A percentile compares a stretch with the other conserved stretches of the same genome.
Conservation (phyloP, 1,140 invertebrate species). For the Notospermus geniculatus region DNA sequence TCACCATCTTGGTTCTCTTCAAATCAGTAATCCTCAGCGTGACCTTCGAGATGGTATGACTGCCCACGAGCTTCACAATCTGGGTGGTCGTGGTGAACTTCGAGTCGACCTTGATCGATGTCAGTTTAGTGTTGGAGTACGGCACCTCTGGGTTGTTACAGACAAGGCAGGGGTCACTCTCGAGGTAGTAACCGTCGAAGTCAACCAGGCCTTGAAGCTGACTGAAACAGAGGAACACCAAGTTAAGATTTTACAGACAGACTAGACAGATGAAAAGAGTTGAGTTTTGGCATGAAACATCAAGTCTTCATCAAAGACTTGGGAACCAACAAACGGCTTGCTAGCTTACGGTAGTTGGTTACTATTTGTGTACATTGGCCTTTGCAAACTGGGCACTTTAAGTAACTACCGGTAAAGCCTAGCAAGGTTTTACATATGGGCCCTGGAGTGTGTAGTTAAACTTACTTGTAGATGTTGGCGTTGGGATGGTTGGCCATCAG, state of each 20-base stretch:
- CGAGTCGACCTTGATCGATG: conserved; percentile 91
- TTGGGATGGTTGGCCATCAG: conserved; percentile 88
- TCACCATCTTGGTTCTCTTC: conserved; percentile 95
- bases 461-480: conserved; percentile 80
- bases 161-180: conserved; percentile 94
- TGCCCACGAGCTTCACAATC: conserved; percentile 90
- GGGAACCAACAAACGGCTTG: not conserved
- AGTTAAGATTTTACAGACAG: not conserved
- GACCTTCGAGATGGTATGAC: conserved; percentile 93
- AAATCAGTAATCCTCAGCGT: conserved; percentile 90
- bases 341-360: too few species aligned
- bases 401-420: too few species aligned
- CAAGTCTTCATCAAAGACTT: not conserved
- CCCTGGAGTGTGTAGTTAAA: not conserved
- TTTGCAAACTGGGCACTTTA: too few species aligned
- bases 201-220: conserved; percentile 88
- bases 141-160: conserved; percentile 97
- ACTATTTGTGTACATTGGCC: too few species aligned
- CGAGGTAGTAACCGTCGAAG: conserved; percentile 92
- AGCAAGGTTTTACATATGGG: not conserved
- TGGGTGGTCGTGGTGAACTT: conserved; percentile 97
- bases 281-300: not conserved
- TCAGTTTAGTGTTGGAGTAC: conserved; percentile 77
- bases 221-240: conserved; percentile 24
- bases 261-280: not conserved